phyloP scores from a whole-genome alignment of 2,113 vertebrate genomes.

The Strigops habroptila region DNA sequence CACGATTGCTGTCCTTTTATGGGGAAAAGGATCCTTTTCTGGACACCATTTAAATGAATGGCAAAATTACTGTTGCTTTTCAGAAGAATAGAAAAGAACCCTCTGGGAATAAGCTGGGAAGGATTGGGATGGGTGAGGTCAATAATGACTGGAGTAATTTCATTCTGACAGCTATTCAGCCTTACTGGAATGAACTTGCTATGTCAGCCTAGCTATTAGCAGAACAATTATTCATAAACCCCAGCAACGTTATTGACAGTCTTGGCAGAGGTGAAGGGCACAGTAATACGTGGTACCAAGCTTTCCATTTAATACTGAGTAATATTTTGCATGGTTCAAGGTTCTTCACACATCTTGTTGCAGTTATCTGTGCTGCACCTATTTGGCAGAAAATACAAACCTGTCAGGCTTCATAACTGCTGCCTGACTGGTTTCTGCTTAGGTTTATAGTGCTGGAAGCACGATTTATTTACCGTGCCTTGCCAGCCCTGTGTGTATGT shows the following conservation, averaged over 20 bases:
- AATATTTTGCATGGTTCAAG: neutral
- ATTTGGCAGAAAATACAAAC: neutral
- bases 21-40: neutral
- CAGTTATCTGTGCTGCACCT: neutral
- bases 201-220: slow-evolving; percentile 41
- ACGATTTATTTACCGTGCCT: neutral
- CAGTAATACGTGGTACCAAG: neutral
- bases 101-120: slow-evolving; percentile 46
- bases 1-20: neutral
- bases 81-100: slow-evolving; percentile 25
- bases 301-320: neutral
- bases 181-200: slow-evolving; percentile 54
- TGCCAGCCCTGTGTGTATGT: neutral
- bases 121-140: slow-evolving; percentile 49
- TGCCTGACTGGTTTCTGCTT: neutral
- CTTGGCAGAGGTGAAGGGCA: neutral
- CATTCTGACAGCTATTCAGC: slow-evolving; percentile 41
- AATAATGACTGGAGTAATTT: slow-evolving; percentile 40
- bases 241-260: slow-evolving; percentile 15
- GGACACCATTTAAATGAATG: slow-evolving; percentile 15
- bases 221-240: neutral
- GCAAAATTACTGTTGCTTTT: slow-evolving; percentile 11
- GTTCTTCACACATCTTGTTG: neutral
- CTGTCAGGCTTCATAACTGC: neutral
- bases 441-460: neutral